Conservation (phyloP, 2,113 vertebrate genomes). For the Pomatostomus ruficeps region DNA sequence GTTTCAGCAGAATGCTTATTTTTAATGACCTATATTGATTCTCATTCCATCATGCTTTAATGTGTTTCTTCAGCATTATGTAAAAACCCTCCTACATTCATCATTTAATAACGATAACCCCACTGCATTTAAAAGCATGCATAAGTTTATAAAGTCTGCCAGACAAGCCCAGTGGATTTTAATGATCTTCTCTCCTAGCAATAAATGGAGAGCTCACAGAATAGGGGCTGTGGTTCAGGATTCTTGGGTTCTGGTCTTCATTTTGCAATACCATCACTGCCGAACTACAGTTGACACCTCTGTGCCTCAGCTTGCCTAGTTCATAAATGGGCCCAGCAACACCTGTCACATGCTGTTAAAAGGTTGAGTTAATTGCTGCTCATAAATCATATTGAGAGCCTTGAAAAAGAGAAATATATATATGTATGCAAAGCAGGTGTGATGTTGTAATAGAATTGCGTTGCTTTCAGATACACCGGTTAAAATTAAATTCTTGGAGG, state of each 20-base stretch:
- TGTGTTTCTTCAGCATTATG: not conserved
- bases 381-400: conserved; percentile 48
- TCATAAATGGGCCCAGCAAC: conserved; percentile 31
- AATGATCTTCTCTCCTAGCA: not conserved
- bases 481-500: conserved; percentile 29
- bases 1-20: not conserved
- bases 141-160: not conserved
- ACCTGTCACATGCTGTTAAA: conserved; percentile 21
- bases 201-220: not conserved
- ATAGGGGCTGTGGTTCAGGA: not conserved
- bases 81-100: not conserved
- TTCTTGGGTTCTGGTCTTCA: not conserved
- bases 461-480: not conserved
- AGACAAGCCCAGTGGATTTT: not conserved
- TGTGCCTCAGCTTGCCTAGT: conserved; percentile 39
- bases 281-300: not conserved
- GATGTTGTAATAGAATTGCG: conserved; percentile 10
- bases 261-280: not conserved
- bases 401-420: conserved; percentile 36
- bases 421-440: conserved; percentile 35
- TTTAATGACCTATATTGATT: not conserved
- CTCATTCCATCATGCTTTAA: not conserved
- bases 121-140: not conserved
- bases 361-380: conserved; percentile 42
- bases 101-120: not conserved